A percentile compares a stretch with the other conserved stretches of the same genome.
phyloP scores from a whole-genome alignment of 37 sponge, comb jelly and placozoan species.

The Aphrocallistes beatrix region DNA sequence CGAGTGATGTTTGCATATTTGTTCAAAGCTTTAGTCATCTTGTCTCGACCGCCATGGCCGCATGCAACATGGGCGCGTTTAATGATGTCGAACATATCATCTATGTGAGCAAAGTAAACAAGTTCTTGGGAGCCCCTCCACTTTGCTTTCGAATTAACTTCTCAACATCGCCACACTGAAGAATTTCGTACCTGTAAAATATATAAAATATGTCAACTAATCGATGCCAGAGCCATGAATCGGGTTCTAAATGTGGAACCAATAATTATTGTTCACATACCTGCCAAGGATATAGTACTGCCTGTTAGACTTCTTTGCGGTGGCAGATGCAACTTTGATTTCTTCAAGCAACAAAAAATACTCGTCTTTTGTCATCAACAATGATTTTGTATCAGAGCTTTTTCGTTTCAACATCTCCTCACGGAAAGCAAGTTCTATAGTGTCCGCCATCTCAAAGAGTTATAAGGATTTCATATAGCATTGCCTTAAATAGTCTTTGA shows the following conservation, averaged over 20 bases:
- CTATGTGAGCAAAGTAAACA: slow-evolving; percentile 16
- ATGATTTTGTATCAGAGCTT: slow-evolving; percentile 12
- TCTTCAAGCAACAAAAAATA: slow-evolving; percentile 19
- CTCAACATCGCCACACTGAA: slow-evolving; percentile 15
- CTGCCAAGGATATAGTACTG: slow-evolving; percentile 17
- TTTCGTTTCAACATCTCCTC: slow-evolving; percentile 18
- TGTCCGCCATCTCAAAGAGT: slow-evolving; percentile 17
- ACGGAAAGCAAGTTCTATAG: slow-evolving; percentile 1
- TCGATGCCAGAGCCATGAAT: slow-evolving; percentile 14
- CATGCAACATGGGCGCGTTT: slow-evolving; percentile 1
- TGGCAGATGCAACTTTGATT: slow-evolving; percentile 1
- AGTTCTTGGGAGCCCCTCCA: slow-evolving; percentile 14
- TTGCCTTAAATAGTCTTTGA: slow-evolving; percentile 9
- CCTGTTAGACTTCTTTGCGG: slow-evolving; percentile 9
- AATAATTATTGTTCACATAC: slow-evolving; percentile 18
- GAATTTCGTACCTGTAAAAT: slow-evolving; percentile 16
- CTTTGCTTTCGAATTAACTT: slow-evolving; percentile 19
- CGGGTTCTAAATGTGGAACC: slow-evolving; percentile 16
- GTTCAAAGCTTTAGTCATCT: too few species aligned
- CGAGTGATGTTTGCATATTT: too few species aligned
- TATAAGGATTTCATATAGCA: slow-evolving; percentile 4
- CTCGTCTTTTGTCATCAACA: slow-evolving; percentile 18
- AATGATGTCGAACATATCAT: slow-evolving; percentile 14
- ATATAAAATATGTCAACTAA: slow-evolving; percentile 17
- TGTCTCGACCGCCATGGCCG: too few species aligned